Base-by-base conservation (phyloP, 1,140 invertebrate genomes). In the Chironomus tepperi region DNA sequence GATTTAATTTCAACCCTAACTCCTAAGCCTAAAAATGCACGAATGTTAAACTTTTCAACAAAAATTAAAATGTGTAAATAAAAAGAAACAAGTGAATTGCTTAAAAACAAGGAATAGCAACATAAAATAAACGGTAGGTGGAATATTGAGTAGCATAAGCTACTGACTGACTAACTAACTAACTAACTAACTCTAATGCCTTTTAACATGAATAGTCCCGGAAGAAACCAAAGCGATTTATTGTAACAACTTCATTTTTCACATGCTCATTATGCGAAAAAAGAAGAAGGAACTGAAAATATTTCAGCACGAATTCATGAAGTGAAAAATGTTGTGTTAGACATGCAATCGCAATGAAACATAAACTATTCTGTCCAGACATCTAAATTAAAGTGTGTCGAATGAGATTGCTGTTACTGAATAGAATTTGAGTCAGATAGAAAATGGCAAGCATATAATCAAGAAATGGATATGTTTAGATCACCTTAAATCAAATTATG, bases 151-250 rank as follows among this genome's bases (percentile, higher is more conserved):
- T 34, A 34, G 1, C 24, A 34, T 2, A 34, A 34, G 24, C 24
- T 2, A 34, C 24, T 34, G 24, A 34, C 24, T 34, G 5, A 34
- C 24, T 34, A 34, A 34, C 24, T 34, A 34, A 34, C 24, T 34
- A 34, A 34, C 24, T 34, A 34, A 34, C 24, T 34, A 34, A 34
- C 24, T 34, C 24, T 57, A 57, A 57, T 57, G 47, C 47, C n/a
- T 57, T 57, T 57, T n/a, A 57, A 15, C 47, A 57, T 57, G 47
- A 57, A 57, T n/a, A 57, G 12, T 57, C 15, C n/a, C 47, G 47
- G 47, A 57, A 57, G 47, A n/a, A 57, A n/a, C 47, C 47, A n/a
- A 57, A 57, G 47, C 47, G 47, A 57, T 57, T 57, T 57, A 57
- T 57, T 57, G 47, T 57, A 57, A 57, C 47, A 57, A 57, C 47